Evolutionary conservation across 2,888 invertebrate species (phyloP).

Genomic region (Lordiphosa fenestrarum): DNA sequence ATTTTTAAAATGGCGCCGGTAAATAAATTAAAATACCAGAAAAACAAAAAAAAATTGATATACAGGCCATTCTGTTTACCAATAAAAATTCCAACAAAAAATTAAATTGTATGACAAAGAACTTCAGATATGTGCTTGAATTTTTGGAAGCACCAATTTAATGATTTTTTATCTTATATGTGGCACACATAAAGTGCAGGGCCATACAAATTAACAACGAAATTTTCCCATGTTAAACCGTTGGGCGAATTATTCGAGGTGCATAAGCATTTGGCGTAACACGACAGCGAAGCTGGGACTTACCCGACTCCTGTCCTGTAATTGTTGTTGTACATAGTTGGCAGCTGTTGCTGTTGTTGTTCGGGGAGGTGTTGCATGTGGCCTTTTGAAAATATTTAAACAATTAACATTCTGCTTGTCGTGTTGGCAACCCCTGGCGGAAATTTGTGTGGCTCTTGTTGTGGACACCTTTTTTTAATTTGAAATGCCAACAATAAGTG

Average conservation of each 20-base stretch:
- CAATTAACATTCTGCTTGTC: conserved; percentile 52
- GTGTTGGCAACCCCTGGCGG: conserved; percentile 14
- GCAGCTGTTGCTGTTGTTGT: conserved; percentile 21
- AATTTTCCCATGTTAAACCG: conserved; percentile 10
- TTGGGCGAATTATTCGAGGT: conserved; percentile 11
- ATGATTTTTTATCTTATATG: conserved; percentile 12
- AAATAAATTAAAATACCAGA: conserved; percentile 20
- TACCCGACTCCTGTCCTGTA: not conserved
- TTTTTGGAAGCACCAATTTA: conserved; percentile 14
- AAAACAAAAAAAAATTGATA: conserved; percentile 20
- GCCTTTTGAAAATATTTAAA: conserved; percentile 45
- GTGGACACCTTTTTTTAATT: conserved; percentile 29
- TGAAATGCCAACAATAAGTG: conserved; percentile 18
- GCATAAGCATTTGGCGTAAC: conserved; percentile 3
- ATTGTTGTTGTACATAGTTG: conserved; percentile 7
- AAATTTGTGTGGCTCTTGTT: conserved; percentile 37
- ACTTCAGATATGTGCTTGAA: conserved; percentile 14
- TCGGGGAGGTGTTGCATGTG: conserved; percentile 24
- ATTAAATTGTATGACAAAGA: conserved; percentile 31
- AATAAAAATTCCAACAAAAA: conserved; percentile 32
- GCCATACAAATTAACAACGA: conserved; percentile 24
- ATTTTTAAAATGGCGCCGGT: conserved; percentile 15
- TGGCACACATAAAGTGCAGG: conserved; percentile 12
- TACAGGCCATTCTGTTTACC: conserved; percentile 31
- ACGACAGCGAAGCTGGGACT: conserved; percentile 5